Conservation (phyloP, 2,888 invertebrate species). For the Osmoderma eremita region DNA sequence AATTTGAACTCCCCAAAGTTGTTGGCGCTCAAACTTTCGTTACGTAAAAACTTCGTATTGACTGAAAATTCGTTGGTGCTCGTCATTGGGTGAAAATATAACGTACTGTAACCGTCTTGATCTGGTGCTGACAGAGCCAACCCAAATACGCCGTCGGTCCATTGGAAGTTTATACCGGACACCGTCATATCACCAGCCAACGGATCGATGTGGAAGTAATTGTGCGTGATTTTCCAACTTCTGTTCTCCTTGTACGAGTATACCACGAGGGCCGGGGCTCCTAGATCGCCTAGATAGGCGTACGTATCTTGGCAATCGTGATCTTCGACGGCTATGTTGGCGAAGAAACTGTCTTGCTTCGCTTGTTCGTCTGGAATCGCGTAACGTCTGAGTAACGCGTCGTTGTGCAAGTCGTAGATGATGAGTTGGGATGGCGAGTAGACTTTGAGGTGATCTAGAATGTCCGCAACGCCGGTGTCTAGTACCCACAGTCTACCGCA, state of each 20-base stretch:
- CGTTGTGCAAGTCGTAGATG: constrained; percentile 78
- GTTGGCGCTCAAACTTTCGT: constrained; percentile 65
- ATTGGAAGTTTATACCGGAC: constrained; percentile 75
- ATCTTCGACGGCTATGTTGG: constrained; percentile 82
- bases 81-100: constrained; percentile 83
- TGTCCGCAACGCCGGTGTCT: constrained; percentile 76
- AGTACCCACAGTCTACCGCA: constrained; percentile 84
- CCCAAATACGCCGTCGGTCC: constrained; percentile 83
- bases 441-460: constrained; percentile 65
- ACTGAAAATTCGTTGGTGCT: constrained; percentile 82
- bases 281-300: constrained; percentile 78
- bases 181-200: constrained; percentile 78
- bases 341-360: constrained; percentile 76
- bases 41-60: constrained; percentile 73
- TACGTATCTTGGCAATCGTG: constrained; percentile 76
- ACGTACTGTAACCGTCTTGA: constrained; percentile 73
- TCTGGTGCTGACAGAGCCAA: constrained; percentile 74
- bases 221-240: constrained; percentile 80
- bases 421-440: constrained; percentile 72
- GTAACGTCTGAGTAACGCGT: constrained; percentile 74
- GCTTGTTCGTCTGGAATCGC: constrained; percentile 72
- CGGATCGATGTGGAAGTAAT: constrained; percentile 67
- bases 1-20: constrained; percentile 74
- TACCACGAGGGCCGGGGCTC: constrained; percentile 76
- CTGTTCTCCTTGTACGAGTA: constrained; percentile 78